phyloP scores from a whole-genome alignment of 1,140 invertebrate genomes.

The Spodoptera litura region DNA sequence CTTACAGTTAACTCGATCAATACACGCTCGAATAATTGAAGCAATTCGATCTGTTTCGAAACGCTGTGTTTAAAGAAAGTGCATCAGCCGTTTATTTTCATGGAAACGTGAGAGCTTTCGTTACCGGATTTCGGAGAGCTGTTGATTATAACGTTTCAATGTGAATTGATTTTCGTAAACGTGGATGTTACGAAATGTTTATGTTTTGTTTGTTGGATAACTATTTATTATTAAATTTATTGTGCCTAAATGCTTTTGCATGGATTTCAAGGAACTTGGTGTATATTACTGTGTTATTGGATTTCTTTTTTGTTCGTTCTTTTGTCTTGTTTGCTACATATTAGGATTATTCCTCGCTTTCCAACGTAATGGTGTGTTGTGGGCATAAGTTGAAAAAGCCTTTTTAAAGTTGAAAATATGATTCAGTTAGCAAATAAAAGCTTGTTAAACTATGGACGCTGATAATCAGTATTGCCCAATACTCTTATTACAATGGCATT shows the following conservation, averaged over 20 bases:
- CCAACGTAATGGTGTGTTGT: no score
- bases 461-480: no score
- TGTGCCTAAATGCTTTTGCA: no score
- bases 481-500: neutral
- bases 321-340: no score
- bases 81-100: conserved; percentile 43
- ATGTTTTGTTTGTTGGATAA: neutral
- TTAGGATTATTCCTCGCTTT: no score
- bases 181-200: neutral
- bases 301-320: no score
- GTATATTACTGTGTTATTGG: no score
- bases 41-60: conserved; percentile 54
- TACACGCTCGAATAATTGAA: conserved; percentile 59
- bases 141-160: conserved; percentile 17
- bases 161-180: neutral
- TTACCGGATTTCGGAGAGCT: conserved; percentile 9
- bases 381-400: no score
- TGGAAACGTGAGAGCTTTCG: conserved; percentile 38
- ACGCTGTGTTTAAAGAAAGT: conserved; percentile 52
- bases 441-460: no score
- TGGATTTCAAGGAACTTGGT: no score
- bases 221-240: neutral
- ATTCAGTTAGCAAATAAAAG: no score
- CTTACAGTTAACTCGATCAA: conserved; percentile 53
- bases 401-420: no score